Evolutionary conservation across 1,140 invertebrate genomes (phyloP), one percentile per base, ranked within the genome.

Genomic region (Latrodectus geometricus): DNA sequence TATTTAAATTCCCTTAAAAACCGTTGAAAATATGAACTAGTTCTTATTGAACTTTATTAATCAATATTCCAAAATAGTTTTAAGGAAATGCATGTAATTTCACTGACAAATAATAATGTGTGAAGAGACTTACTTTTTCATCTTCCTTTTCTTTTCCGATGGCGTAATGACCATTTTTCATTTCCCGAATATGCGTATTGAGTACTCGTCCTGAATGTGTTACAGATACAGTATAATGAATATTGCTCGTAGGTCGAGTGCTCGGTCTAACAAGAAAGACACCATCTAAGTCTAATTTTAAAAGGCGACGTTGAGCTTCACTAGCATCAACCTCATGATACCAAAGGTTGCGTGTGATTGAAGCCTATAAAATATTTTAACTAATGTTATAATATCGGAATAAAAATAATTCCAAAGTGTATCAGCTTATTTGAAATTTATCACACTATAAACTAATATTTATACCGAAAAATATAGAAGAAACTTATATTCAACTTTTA

Each of bases 261-360:
- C 56, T 76, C 0, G 72, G 73, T n/a, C 82, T 56, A n/a, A 84
- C 50, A 8, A 84, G 65, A 12, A 76, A 84, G 15, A 72, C 65
- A 4, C 82, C 82, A 52, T 84, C 49, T 76, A 76, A 17, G n/a
- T 35, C 61, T 8, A 84, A 4, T 17, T 15, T 35, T 9, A 76
- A 15, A 7, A 84, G n/a, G 8, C 72, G 35, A 52, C 14, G 14
- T 66, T 66, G 61, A 17, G 56, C 73, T 52, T 84, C 72, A 49
- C 21, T 66, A 17, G 72, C 56, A 76, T 69, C 21, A 11, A 84
- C 14, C 52, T 76, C 48, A 54, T 84, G 82, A 76, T 49, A 84
- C 82, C 82, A 84, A 17, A 48, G 14, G 35, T 8, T 23, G 12
- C 21, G 68, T 15, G n/a, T 9, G n/a, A 69, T n/a, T 69, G 68